Evolutionary conservation across 37 sponge, comb jelly and placozoan species (phyloP).

Genomic region (Aplysina aerophoba): DNA sequence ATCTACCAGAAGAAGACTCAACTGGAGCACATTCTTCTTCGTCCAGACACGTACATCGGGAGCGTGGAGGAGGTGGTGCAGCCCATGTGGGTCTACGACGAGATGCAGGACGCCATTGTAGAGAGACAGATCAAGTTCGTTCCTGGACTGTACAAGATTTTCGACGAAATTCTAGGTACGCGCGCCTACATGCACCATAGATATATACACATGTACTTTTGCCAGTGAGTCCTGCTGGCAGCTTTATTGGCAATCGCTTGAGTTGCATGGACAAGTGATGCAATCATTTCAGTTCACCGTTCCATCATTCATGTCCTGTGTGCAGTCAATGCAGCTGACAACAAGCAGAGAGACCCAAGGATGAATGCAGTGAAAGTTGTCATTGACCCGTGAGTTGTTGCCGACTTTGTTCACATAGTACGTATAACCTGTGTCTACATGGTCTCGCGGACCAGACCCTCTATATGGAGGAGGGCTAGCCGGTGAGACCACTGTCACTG

Average conservation of each 20-base stretch:
- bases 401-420: no score
- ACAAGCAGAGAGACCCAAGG: slow-evolving; percentile 88
- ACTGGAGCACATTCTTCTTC: slow-evolving; percentile 94
- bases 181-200: not conserved
- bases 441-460: no score
- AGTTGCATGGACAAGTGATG: no score
- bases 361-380: slow-evolving; percentile 89
- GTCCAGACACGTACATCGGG: slow-evolving; percentile 98
- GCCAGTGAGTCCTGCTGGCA: no score
- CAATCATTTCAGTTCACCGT: no score
- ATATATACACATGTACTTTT: no score
- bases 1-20: slow-evolving; percentile 97
- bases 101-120: slow-evolving; percentile 79
- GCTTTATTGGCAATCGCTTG: no score
- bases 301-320: no score
- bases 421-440: no score
- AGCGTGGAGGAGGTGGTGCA: slow-evolving; percentile 88
- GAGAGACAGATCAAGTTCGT: slow-evolving; percentile 82
- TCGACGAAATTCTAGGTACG: slow-evolving; percentile 94
- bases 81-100: slow-evolving; percentile 87
- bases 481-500: no score
- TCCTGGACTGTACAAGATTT: slow-evolving; percentile 98
- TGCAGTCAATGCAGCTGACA: slow-evolving; percentile 96
- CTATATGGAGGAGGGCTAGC: no score
- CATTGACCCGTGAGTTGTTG: slow-evolving; percentile 80